Evolutionary conservation across 35 echinoderm and acorn worm genomes (phyloP), one percentile per base, ranked within the genome.

Genomic region (Eucidaris tribuloides): DNA sequence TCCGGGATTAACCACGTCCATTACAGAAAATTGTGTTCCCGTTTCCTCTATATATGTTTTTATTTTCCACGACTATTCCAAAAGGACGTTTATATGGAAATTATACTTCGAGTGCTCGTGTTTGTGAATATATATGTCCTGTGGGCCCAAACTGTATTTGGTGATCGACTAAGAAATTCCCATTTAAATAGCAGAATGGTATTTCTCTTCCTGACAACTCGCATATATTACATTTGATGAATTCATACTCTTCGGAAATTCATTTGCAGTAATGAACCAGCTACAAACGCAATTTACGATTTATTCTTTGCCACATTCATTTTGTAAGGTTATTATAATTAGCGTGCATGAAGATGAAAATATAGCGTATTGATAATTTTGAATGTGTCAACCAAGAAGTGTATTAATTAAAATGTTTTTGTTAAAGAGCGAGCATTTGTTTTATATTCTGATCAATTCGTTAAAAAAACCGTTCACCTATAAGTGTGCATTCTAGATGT

Each of bases 151-250:
- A 43, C 34, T 74, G 11, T 20, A 40, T 40, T 74, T 24, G 35
- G 44, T 74, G 68, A 74, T 74, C 68, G 68, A 74, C 68, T 74
- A 40, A 38, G 25, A 27, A 42, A 74, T 74, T 74, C 44, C 38
- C 68, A 74, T 74, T 74, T 74, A 74, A 74, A 74, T 74, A 40
- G 44, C 68, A 74, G 41, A 74, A 74, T 36, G 68, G 68, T 40
- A 74, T 74, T 74, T 42, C 68, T 33, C 44, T 74, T 74, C 68
- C 11, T 14, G 35, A 40, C 38, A 41, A 35, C 44, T 74, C 68
- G 41, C 68, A 74, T 74, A 42, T 38, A 38, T 74, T 40, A 40
- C 38, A 74, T 74, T 74, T 74, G 38, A 74, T 74, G 68, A 74
- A 74, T 74, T 74, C 44, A 42, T 74, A 74, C 44, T 44, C 30